A percentile compares a stretch with the other conserved stretches of the same genome.
These are phyloP conservation scores for Catagonus wagneri DNA, from an alignment of 2,113 vertebrate species.

Conservation along the genomic window DNA sequence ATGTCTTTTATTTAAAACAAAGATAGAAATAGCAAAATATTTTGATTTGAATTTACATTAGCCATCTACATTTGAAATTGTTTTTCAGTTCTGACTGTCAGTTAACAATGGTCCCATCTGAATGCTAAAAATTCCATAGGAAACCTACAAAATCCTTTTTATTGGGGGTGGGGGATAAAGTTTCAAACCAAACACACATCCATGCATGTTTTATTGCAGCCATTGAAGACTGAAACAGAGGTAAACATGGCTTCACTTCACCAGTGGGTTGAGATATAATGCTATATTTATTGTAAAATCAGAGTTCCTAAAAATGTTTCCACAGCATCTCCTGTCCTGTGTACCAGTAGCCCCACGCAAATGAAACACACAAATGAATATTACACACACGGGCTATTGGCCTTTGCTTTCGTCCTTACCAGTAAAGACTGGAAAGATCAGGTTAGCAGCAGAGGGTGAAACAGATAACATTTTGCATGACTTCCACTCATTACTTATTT, in stretches of 20 bases:
- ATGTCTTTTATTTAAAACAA: slow-evolving; percentile 42
- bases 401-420: background rate
- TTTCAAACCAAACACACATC: background rate
- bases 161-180: background rate
- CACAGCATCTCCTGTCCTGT: background rate
- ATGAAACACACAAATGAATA: background rate
- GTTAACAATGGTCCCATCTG: background rate
- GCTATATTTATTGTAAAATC: background rate
- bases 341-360: background rate
- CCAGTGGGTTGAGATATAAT: background rate
- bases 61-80: background rate
- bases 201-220: background rate
- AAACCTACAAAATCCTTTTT: background rate
- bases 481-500: background rate
- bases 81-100: background rate
- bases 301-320: slow-evolving; percentile 14
- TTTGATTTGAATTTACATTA: background rate
- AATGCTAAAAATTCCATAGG: slow-evolving; percentile 1
- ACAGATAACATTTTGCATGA: background rate
- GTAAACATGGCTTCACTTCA: background rate
- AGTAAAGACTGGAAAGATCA: background rate
- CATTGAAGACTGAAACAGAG: background rate
- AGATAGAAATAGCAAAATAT: slow-evolving; percentile 12
- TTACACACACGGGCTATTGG: background rate
- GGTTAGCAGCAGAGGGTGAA: background rate